Conservation (phyloP, 2,888 invertebrate species). For the Drosophila macrospina region DNA sequence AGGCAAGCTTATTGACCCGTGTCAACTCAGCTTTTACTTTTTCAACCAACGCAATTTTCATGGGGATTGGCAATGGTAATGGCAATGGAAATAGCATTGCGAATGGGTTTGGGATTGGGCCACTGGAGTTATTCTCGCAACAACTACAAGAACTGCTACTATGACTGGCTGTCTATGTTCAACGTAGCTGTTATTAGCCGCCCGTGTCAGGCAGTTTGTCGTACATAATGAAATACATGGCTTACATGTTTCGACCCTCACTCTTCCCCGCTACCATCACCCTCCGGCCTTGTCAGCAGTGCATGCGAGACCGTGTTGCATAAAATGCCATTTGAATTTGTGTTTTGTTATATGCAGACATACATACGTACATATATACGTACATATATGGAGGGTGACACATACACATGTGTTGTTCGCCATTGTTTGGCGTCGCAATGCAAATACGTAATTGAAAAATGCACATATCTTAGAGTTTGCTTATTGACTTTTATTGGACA, state of each 20-base stretch:
- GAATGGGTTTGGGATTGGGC: conserved; percentile 16
- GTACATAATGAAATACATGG: conserved; percentile 79
- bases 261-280: neutral
- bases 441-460: conserved; percentile 77
- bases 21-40: conserved; percentile 59
- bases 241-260: conserved; percentile 60
- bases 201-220: conserved; percentile 78
- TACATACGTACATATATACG: neutral
- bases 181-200: conserved; percentile 68
- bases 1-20: conserved; percentile 68
- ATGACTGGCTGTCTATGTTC: conserved; percentile 19
- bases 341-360: conserved; percentile 53
- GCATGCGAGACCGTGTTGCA: conserved; percentile 51
- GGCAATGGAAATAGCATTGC: conserved; percentile 14
- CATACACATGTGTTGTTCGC: conserved; percentile 15
- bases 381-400: neutral
- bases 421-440: conserved; percentile 48
- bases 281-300: conserved; percentile 1
- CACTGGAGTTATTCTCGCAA: conserved; percentile 29
- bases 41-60: conserved; percentile 41
- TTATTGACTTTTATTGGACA: conserved; percentile 80
- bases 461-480: conserved; percentile 68
- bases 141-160: conserved; percentile 19
- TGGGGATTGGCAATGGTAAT: conserved; percentile 33
- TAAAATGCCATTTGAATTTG: conserved; percentile 78